phyloP scores from a whole-genome alignment of 2,797 vertebrate genomes.

The Cuniculus paca region DNA sequence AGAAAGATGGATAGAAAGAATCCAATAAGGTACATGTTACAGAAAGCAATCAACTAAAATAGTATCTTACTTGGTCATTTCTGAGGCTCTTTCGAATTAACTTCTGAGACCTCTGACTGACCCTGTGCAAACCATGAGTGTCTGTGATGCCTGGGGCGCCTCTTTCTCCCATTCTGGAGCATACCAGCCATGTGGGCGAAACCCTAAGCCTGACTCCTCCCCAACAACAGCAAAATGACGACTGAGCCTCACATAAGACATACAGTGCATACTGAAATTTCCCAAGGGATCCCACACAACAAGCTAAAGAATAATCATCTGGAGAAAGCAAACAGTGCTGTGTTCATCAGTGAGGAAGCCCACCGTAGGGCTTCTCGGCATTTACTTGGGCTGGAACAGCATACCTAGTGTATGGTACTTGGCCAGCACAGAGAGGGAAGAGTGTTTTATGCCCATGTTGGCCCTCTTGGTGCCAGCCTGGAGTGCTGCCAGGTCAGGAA shows the following conservation, averaged over 20 bases:
- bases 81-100: background rate
- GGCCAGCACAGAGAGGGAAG: background rate
- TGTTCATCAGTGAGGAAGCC: background rate
- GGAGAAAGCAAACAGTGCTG: background rate
- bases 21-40: background rate
- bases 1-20: too few species aligned
- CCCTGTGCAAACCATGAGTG: too few species aligned
- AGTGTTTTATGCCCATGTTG: background rate
- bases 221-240: background rate
- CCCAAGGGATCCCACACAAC: background rate
- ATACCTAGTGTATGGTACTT: background rate
- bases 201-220: background rate
- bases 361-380: background rate
- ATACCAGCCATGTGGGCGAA: background rate
- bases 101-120: rapidly evolving
- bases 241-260: background rate
- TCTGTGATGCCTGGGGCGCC: background rate
- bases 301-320: background rate
- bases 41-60: background rate
- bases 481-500: background rate
- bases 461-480: background rate
- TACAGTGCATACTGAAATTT: background rate
- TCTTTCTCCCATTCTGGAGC: background rate
- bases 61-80: background rate
- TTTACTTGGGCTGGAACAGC: background rate